Evolutionary conservation across 2,888 invertebrate species (phyloP).

Genomic region (Quadroppia sp.): DNA sequence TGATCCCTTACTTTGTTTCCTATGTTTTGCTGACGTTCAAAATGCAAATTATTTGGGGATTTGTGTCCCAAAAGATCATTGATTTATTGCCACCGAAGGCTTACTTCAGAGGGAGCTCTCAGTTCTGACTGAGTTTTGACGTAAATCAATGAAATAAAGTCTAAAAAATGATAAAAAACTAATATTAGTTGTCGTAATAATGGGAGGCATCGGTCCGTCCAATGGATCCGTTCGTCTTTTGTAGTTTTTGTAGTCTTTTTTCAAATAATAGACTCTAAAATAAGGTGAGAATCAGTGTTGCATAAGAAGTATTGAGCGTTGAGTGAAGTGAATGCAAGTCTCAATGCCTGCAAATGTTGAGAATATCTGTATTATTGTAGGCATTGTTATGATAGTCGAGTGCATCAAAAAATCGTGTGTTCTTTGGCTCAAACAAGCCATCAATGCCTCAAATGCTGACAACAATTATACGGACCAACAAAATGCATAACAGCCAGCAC

Average conservation of each 20-base stretch:
- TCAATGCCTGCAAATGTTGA: background rate
- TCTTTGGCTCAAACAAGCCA: constrained; percentile 24
- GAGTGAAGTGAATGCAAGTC: background rate
- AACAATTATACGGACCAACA: constrained; percentile 29
- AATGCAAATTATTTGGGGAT: constrained; percentile 5
- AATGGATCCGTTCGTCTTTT: background rate
- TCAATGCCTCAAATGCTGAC: constrained; percentile 12
- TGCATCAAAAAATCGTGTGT: constrained; percentile 8
- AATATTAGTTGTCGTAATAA: constrained; percentile 10
- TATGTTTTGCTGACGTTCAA: background rate
- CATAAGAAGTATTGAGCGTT: background rate
- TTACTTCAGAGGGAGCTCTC: constrained; percentile 14
- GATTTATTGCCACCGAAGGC: background rate
- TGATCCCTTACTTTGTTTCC: background rate
- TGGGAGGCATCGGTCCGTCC: constrained; percentile 9
- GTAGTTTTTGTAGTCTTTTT: background rate
- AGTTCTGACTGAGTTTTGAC: background rate
- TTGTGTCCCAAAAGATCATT: constrained; percentile 14
- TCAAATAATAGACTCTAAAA: constrained; percentile 6
- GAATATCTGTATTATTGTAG: background rate
- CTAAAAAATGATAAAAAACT: background rate
- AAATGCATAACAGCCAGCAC: background rate
- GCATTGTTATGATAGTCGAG: background rate
- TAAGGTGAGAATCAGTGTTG: constrained; percentile 22
- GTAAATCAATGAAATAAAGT: background rate